phyloP scores from a whole-genome alignment of 2,888 invertebrate genomes.

The Andrena minutula region DNA sequence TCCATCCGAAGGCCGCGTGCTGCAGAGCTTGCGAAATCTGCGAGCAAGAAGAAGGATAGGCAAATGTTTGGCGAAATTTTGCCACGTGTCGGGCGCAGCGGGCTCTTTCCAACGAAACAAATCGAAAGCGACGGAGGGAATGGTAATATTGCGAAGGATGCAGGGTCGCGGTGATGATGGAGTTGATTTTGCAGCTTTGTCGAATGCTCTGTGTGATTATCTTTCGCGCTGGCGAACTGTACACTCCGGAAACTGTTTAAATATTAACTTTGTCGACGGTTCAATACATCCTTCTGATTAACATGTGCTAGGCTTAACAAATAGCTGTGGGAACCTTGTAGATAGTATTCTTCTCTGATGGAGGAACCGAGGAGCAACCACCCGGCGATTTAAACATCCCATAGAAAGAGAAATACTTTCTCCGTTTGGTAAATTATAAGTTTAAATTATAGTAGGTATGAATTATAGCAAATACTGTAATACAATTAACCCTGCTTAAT shows the following conservation, averaged over 20 bases:
- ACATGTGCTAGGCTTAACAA: no score
- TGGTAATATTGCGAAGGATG: conserved; percentile 13
- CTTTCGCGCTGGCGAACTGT: background rate
- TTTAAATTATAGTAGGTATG: no score
- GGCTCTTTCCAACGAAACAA: conserved; percentile 7
- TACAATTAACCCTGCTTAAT: no score
- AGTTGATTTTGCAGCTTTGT: background rate
- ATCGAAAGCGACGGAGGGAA: conserved; percentile 31
- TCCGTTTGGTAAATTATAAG: no score
- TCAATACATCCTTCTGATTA: no score
- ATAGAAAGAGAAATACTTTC: no score
- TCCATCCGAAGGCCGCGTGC: background rate
- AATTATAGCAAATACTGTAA: no score
- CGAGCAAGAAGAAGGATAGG: background rate
- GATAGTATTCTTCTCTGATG: no score
- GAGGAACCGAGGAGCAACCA: no score
- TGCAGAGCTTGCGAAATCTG: background rate
- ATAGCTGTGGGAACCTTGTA: no score
- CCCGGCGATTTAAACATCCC: no score
- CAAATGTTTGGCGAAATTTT: conserved; percentile 36
- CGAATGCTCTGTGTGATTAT: background rate
- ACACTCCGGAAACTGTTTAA: conserved; percentile 9
- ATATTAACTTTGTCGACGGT: conserved; percentile 23
- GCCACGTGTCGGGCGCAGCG: conserved; percentile 2
- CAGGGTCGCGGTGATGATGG: background rate